These are phyloP conservation scores for Tribolium castaneum DNA, from an alignment of 1,140 invertebrate genomes.

Conservation along the genomic window DNA sequence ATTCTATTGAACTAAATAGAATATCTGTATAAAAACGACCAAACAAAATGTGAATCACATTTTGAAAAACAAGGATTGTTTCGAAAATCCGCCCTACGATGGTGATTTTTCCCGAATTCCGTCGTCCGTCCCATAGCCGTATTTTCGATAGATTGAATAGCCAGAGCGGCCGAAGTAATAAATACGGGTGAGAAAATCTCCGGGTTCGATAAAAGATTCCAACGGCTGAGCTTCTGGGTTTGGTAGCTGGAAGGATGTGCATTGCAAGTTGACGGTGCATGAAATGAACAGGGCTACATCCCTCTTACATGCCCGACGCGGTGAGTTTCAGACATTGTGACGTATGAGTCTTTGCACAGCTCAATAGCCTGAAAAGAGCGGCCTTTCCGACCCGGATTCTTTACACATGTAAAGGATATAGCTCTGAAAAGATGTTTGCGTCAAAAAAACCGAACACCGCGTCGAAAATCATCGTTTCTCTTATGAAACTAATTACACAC, in stretches of 20 bases:
- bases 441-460: not conserved
- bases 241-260: conserved; percentile 40
- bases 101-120: not conserved
- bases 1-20: too few relatives aligned
- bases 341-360: conserved; percentile 49
- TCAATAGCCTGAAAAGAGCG: conserved; percentile 45
- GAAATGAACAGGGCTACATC: conserved; percentile 49
- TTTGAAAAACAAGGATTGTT: too few relatives aligned
- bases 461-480: conserved; percentile 4
- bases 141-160: conserved; percentile 32
- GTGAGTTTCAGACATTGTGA: conserved; percentile 46
- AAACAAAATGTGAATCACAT: too few relatives aligned
- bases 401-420: conserved; percentile 41
- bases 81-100: too few relatives aligned
- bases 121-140: not conserved
- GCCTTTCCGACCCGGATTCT: conserved; percentile 38
- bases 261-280: conserved; percentile 52
- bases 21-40: too few relatives aligned
- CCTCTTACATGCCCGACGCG: conserved; percentile 40
- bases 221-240: conserved; percentile 38
- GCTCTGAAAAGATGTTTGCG: conserved; percentile 1
- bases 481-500: conserved; percentile 32
- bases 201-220: conserved; percentile 41
- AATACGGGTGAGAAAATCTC: conserved; percentile 34
- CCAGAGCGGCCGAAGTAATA: conserved; percentile 18